Evolutionary conservation across 2,113 vertebrate genomes (phyloP).

Genomic region (Perca schrenkii): DNA sequence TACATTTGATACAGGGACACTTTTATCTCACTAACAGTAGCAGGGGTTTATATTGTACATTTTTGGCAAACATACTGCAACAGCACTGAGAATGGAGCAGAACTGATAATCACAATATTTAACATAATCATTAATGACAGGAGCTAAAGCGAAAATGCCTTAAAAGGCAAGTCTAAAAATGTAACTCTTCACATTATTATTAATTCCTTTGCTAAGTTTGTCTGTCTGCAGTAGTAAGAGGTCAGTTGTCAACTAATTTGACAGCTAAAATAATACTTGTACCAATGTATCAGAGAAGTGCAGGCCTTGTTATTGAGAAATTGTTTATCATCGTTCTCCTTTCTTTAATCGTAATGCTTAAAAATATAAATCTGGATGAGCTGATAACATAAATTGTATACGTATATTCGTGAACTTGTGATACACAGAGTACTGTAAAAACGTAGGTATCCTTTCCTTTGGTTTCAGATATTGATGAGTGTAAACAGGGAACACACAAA

Average conservation of each 20-base stretch:
- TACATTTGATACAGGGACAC: conserved; percentile 3
- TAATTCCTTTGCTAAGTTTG: conserved; percentile 1
- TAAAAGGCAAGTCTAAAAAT: background rate
- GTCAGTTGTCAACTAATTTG: conserved; percentile 83
- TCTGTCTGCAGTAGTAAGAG: conserved; percentile 62
- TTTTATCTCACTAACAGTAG: conserved; percentile 4
- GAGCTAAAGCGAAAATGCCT: background rate
- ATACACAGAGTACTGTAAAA: background rate
- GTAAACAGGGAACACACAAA: conserved; percentile 74
- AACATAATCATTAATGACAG: background rate
- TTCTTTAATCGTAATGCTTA: background rate
- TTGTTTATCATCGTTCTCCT: background rate
- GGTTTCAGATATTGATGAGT: conserved; percentile 88
- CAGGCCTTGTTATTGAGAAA: background rate
- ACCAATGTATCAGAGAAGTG: background rate
- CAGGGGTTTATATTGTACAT: background rate
- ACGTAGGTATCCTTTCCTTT: background rate
- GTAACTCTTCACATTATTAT: background rate
- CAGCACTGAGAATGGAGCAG: background rate
- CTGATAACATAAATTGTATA: background rate
- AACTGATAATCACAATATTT: background rate
- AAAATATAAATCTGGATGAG: background rate
- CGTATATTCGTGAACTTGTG: background rate
- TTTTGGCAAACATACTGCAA: background rate
- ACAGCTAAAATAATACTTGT: conserved; percentile 68